These are phyloP conservation scores for Batillaria attramentaria DNA, from an alignment of 1,140 invertebrate genomes.

Conservation along the genomic window DNA sequence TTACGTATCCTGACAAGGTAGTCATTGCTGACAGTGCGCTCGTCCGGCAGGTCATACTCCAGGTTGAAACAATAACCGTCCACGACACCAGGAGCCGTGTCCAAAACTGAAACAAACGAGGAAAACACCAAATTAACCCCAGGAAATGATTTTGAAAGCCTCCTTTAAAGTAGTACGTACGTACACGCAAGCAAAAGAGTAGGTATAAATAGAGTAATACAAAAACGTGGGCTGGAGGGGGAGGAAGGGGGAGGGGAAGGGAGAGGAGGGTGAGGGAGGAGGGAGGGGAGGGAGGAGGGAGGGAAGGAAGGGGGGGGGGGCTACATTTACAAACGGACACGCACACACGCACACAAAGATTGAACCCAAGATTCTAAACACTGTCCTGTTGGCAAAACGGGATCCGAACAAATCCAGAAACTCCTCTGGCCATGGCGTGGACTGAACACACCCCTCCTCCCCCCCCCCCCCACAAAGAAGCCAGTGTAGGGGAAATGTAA, in stretches of 20 bases:
- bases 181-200: no score
- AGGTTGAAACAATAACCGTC: conserved; percentile 61
- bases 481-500: no score
- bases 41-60: conserved; percentile 47
- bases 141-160: no score
- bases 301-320: not conserved
- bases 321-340: not conserved
- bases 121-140: not conserved
- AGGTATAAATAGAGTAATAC: no score
- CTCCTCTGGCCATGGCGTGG: no score
- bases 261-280: not conserved
- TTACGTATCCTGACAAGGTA: conserved; percentile 62
- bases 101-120: conserved; percentile 52
- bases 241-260: not conserved
- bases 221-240: no score
- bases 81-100: conserved; percentile 41
- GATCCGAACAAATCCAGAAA: no score
- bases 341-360: not conserved
- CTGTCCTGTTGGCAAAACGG: no score
- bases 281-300: not conserved
- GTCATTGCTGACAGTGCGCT: conserved; percentile 34
- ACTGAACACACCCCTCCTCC: no score
- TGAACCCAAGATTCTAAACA: no score
- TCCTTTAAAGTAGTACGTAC: no score
- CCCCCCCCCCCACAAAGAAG: no score